Evolutionary conservation across 53 echinoderm and acorn worm genomes (phyloP), one percentile per base, ranked within the genome.

Genomic region (Arbacia lixula): DNA sequence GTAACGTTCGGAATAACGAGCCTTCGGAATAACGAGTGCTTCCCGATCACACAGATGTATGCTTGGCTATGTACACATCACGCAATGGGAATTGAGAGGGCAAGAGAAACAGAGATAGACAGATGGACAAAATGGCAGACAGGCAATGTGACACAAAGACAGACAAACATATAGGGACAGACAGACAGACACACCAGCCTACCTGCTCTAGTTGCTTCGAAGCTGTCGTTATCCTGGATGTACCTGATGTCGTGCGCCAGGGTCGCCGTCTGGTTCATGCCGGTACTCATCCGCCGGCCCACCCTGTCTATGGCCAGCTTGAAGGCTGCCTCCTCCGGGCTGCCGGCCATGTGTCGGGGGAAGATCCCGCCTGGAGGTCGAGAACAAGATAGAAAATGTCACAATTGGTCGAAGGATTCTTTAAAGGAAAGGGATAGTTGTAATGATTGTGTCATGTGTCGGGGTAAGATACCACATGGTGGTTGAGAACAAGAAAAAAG

Each of bases 121-220:
- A n/a, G n/a, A n/a, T n/a, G 17, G 22, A 63, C 17, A 58, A 3
- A 25, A 6, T 6, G 14, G 58, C 27, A 51, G 51, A 51, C 51
- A 17, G 21, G n/a, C 63, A 63, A 63, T 33, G 31, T 63, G 32
- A 12, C 35, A 17, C 1, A 63, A 33, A 6, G 35, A 6, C 32
- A 63, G n/a, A 16, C 14, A 2, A 63, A 63, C 39, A n/a, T 22
- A 38, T 1, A 72, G 4, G 10, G 69, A 42, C 33, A 72, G 40
- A 40, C 8, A 37, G 12, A 49, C 12, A 57, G 9, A 50, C 27
- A 16, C 8, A 46, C 10, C 27, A 20, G 11, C 83, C 86, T 61
- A 91, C 91, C 91, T 78, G 78, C 88, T 78, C 79, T 88, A 20
- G 88, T 91, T 20, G 91, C 85, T 17, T 88, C 85, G 50, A 91